Conservation (phyloP, 1,140 invertebrate species). For the Drosophila ficusphila region DNA sequence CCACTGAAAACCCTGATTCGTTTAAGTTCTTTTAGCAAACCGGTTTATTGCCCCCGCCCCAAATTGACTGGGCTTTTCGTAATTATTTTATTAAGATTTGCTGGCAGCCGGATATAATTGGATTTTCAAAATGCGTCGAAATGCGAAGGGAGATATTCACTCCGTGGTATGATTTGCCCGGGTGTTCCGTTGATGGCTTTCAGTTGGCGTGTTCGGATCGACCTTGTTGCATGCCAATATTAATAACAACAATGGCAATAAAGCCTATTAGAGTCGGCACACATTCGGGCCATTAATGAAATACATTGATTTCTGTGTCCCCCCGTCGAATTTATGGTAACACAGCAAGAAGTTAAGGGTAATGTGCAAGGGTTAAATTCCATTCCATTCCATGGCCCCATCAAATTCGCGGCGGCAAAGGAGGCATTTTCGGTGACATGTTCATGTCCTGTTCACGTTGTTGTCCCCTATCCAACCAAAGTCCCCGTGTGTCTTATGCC, state of each 20-base stretch:
- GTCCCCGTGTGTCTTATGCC: slow-evolving; percentile 9
- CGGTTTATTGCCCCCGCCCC: background rate
- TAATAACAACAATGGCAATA: slow-evolving; percentile 81
- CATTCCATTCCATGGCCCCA: too few relatives aligned
- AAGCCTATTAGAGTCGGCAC: slow-evolving; percentile 79
- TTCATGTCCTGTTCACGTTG: slow-evolving; percentile 47
- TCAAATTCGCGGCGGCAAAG: slow-evolving; percentile 42
- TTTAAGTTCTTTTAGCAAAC: background rate
- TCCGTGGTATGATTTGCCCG: background rate
- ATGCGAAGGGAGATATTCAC: background rate
- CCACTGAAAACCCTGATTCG: background rate
- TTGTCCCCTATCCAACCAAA: slow-evolving; percentile 1
- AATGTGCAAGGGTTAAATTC: slow-evolving; percentile 53
- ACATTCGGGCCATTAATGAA: slow-evolving; percentile 78
- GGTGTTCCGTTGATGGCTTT: background rate
- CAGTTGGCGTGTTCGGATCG: slow-evolving; percentile 42
- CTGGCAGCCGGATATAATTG: slow-evolving; percentile 29
- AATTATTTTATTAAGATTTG: slow-evolving; percentile 41
- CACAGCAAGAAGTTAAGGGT: background rate
- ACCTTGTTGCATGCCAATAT: slow-evolving; percentile 79
- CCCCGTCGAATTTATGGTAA: slow-evolving; percentile 19
- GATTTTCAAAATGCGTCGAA: slow-evolving; percentile 27
- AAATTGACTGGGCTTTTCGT: slow-evolving; percentile 12
- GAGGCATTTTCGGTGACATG: slow-evolving; percentile 38
- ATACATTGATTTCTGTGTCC: slow-evolving; percentile 80